Evolutionary conservation across 2,113 vertebrate genomes (phyloP).

Genomic region (Mus musculus): GRCm39 chr11:24316001-24316500

Average conservation of each 20-base stretch:
- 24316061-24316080: constrained; percentile 65
- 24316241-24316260: constrained; percentile 50
- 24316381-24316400: background rate
- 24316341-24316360: background rate
- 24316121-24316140: constrained; percentile 37
- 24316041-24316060: constrained; percentile 33
- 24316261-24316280: background rate
- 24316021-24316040: constrained; percentile 48
- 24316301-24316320: constrained; percentile 39
- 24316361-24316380: background rate
- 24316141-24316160: constrained; percentile 31
- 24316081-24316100: constrained; percentile 16
- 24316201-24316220: background rate
- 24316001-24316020: constrained; percentile 20
- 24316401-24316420: background rate
- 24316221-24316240: background rate
- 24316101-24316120: constrained; percentile 64
- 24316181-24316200: background rate
- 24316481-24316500: background rate
- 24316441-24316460: background rate
- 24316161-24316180: constrained; percentile 4
- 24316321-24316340: constrained; percentile 23
- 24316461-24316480: background rate
- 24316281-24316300: background rate
- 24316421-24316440: no score